Base-by-base conservation (phyloP, 2,888 invertebrate genomes). In the Gnatocerus cornutus region DNA sequence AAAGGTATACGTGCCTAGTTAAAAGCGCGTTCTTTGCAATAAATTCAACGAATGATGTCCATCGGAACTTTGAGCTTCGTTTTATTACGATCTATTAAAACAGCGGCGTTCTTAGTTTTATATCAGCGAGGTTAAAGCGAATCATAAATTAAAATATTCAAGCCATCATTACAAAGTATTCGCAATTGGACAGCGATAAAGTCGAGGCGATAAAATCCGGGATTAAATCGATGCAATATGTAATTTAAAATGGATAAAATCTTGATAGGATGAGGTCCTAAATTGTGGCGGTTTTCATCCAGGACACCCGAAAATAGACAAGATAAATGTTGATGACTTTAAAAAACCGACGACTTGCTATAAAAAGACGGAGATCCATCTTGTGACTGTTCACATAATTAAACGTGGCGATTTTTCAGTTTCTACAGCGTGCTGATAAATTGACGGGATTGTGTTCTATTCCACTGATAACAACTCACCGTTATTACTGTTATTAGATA, bases 321-420 rank as follows among this genome's bases (percentile, higher is more conserved):
- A 72, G 73, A 74, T 72, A 63, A 73, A 76, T 74, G 74, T 55
- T 58, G 55, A 45, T 39, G 37, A 45, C 37, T 63, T 58, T 64
- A 68, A 74, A 76, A 76, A 74, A 71, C 53, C 21, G 69, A 8
- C 45, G 58, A 66, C 61, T 71, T 72, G 77, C 77, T 79, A 80
- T 77, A 80, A 80, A 80, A 79, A 77, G 76, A 71, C 58, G 59
- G 21, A 67, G 71, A 75, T 72, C 71, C 69, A 71, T 64, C 65
- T 76, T 73, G 71, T 70, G 69, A 55, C 62, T 59, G 78, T 77
- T 77, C 70, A 74, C 76, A 77, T 80, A 81, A 81, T 80, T 80
- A 79, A 80, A 80, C 71, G 76, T 76, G 77, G 79, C 76, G 76
- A 81, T 80, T 81, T 81, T 81, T 81, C 80, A 81, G 77, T 79